These are phyloP conservation scores for Trissolcus brochymenae DNA, from an alignment of 2,888 invertebrate species.

Conservation along the genomic window DNA sequence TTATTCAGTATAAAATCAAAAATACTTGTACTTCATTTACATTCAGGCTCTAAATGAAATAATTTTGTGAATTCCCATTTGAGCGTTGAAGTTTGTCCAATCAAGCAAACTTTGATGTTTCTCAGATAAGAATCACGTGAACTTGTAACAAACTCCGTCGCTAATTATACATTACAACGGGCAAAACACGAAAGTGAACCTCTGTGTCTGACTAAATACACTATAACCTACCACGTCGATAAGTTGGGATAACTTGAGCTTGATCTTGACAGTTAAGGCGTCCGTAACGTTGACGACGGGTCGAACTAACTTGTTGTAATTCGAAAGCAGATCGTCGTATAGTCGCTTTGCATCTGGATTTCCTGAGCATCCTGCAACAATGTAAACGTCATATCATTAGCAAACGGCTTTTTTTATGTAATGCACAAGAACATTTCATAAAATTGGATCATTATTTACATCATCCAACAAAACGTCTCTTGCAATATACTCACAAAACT, in stretches of 20 bases:
- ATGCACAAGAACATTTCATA: no score
- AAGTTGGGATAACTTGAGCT: slow-evolving; percentile 91
- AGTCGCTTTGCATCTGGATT: slow-evolving; percentile 93
- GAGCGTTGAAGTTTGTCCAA: slow-evolving; percentile 8
- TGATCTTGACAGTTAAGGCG: slow-evolving; percentile 90
- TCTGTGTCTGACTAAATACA: slow-evolving; percentile 28
- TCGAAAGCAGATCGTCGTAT: slow-evolving; percentile 90
- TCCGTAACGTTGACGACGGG: slow-evolving; percentile 91
- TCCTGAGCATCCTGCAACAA: slow-evolving; percentile 85
- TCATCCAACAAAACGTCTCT: no score
- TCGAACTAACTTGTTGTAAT: slow-evolving; percentile 91
- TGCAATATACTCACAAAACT: no score
- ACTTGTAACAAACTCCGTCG: slow-evolving; percentile 37
- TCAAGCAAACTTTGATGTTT: slow-evolving; percentile 24
- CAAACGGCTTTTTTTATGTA: no score
- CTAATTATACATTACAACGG: slow-evolving; percentile 36
- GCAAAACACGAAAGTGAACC: slow-evolving; percentile 40
- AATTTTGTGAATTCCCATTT: neutral
- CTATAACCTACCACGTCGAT: slow-evolving; percentile 87
- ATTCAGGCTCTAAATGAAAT: neutral
- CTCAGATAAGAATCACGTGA: slow-evolving; percentile 40
- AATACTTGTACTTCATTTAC: no score
- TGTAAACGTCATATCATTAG: neutral
- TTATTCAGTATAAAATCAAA: no score
- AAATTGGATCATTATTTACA: no score